Percentiles rank a stretch among this genome's conserved stretches.
phyloP scores from a whole-genome alignment of 2,113 vertebrate species.

The Tachuris rubrigastra region DNA sequence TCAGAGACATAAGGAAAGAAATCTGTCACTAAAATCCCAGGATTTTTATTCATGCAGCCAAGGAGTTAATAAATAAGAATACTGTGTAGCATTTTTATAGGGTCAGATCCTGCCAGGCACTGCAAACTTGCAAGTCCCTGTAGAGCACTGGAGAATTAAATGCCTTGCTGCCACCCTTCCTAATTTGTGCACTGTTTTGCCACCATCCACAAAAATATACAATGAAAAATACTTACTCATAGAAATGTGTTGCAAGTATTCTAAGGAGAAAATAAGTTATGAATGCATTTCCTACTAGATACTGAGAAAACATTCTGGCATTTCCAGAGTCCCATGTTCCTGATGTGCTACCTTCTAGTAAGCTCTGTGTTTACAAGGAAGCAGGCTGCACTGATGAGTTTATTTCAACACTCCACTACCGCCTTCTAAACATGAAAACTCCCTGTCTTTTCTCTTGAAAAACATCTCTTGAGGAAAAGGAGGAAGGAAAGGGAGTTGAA shows the following conservation, averaged over 20 bases:
- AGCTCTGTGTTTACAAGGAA: not conserved
- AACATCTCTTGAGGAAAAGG: not conserved
- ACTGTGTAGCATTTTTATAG: not conserved
- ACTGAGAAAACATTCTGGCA: not conserved
- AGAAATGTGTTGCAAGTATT: not conserved
- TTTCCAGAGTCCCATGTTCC: not conserved
- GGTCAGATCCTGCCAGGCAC: not conserved
- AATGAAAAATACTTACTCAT: not conserved
- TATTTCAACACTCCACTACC: not conserved
- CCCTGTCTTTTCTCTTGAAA: not conserved
- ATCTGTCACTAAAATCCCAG: not conserved
- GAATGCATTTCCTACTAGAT: not conserved
- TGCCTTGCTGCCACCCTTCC: not conserved
- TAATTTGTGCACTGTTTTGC: not conserved
- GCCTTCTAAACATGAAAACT: not conserved
- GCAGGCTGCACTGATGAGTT: not conserved
- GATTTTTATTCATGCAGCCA: not conserved
- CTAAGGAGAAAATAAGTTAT: not conserved
- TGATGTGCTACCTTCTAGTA: not conserved
- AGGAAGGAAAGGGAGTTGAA: not conserved
- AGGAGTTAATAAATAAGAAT: not conserved
- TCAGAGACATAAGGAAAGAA: slow-evolving; percentile 28
- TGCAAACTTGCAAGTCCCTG: not conserved
- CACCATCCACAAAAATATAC: not conserved
- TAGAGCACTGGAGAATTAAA: not conserved